A percentile compares a stretch with the other conserved stretches of the same genome.
Conservation (phyloP, 37 sponge, comb jelly and placozoan species). For the Geodia barretti region DNA sequence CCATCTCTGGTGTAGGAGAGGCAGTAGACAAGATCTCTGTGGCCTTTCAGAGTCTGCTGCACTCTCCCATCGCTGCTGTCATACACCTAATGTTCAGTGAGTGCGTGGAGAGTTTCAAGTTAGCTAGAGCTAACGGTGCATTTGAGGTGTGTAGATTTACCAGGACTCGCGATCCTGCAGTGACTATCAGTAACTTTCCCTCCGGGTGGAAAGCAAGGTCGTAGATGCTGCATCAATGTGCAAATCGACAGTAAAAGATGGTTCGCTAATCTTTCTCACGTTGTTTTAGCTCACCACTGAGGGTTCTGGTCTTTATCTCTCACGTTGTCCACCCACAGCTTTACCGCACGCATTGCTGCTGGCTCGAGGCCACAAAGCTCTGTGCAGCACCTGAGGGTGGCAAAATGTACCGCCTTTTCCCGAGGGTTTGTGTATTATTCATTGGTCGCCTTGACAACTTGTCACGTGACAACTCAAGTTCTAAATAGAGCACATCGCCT, state of each 20-base stretch:
- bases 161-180: constrained; percentile 70
- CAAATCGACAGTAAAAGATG: neutral
- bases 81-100: too few relatives aligned
- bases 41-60: constrained; percentile 75
- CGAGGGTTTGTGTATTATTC: too few relatives aligned
- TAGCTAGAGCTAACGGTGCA: constrained; percentile 1
- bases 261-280: neutral
- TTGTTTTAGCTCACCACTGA: constrained; percentile 9
- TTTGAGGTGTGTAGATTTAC: constrained; percentile 45
- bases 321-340: constrained; percentile 72
- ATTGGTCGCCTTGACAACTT: too few relatives aligned
- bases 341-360: constrained; percentile 36
- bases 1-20: constrained; percentile 83
- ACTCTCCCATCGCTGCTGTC: constrained; percentile 70
- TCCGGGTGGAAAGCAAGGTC: constrained; percentile 82
- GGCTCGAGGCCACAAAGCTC: too few relatives aligned
- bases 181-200: constrained; percentile 74
- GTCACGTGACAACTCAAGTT: too few relatives aligned
- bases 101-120: too few relatives aligned
- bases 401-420: too few relatives aligned
- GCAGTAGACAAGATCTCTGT: constrained; percentile 91
- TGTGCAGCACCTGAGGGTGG: too few relatives aligned
- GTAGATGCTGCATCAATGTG: constrained; percentile 64
- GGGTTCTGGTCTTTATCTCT: constrained; percentile 52
- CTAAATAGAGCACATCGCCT: too few relatives aligned